phyloP scores from a whole-genome alignment of 2,888 invertebrate genomes.

The Pterostichus niger region DNA sequence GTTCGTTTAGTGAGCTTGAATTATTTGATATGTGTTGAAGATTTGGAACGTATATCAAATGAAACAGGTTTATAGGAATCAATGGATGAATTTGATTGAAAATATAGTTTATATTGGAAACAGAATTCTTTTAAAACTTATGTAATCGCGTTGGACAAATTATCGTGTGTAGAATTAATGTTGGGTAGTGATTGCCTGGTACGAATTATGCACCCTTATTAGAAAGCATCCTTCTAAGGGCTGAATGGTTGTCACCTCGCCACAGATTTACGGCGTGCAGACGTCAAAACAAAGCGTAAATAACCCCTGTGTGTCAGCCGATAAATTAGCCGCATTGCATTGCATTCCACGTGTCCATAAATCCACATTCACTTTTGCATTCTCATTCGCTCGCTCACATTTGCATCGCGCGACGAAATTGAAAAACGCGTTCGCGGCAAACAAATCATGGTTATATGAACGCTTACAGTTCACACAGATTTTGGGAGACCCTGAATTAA shows the following conservation, averaged over 20 bases:
- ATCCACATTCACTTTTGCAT: conserved; percentile 55
- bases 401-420: not conserved
- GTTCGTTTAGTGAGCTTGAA: too few species aligned
- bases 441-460: not conserved
- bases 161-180: too few species aligned
- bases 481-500: conserved; percentile 7
- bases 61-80: too few species aligned
- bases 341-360: conserved; percentile 41
- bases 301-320: conserved; percentile 43
- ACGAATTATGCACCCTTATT: not conserved
- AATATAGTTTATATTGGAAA: too few species aligned
- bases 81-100: too few species aligned
- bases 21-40: too few species aligned
- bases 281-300: conserved; percentile 49
- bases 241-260: not conserved
- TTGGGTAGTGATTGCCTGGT: not conserved
- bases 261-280: not conserved
- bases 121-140: too few species aligned
- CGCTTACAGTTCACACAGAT: not conserved
- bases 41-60: too few species aligned
- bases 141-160: too few species aligned
- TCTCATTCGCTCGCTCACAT: not conserved
- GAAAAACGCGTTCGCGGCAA: not conserved
- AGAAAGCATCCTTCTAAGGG: not conserved
- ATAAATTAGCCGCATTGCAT: conserved; percentile 49